phyloP scores from a whole-genome alignment of 2,113 vertebrate genomes.

The Spea multiplicata region DNA sequence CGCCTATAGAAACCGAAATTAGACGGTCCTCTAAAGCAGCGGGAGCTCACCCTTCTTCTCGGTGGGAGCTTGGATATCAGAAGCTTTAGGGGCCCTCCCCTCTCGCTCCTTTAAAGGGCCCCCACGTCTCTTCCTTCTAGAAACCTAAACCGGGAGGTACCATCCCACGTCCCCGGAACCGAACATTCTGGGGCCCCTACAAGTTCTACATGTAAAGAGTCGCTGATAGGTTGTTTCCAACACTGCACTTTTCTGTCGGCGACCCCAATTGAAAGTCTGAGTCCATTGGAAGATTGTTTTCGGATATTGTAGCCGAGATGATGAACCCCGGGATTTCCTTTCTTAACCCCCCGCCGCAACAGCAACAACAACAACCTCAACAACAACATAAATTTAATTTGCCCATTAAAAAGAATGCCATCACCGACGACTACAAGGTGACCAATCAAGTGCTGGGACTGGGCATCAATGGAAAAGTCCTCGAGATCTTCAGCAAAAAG shows the following conservation, averaged over 20 bases:
- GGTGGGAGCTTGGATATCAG: background rate
- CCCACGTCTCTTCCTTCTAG: background rate
- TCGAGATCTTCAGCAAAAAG: constrained; percentile 87
- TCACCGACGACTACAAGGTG: constrained; percentile 94
- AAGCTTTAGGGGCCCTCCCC: constrained; percentile 52
- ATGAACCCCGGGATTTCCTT: constrained; percentile 27
- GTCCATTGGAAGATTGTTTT: too few relatives aligned
- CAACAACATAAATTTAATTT: constrained; percentile 72
- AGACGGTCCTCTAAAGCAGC: background rate
- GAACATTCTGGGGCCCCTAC: background rate
- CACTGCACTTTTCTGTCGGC: too few relatives aligned
- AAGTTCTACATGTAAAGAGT: too few relatives aligned
- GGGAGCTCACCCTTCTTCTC: background rate
- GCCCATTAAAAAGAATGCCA: constrained; percentile 88
- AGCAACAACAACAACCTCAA: constrained; percentile 63
- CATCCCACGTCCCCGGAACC: background rate
- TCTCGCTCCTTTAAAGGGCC: constrained; percentile 16
- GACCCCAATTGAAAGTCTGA: too few relatives aligned
- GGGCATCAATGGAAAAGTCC: constrained; percentile 93
- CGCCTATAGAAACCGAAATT: background rate
- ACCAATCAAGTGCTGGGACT: constrained; percentile 90
- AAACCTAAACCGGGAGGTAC: background rate
- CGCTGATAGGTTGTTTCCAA: too few relatives aligned
- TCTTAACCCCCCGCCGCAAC: constrained; percentile 53
- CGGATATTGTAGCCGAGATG: background rate